Evolutionary conservation across 2,888 invertebrate species (phyloP), one percentile per base, ranked within the genome.

Genomic region (Polydrusus pterygomalis): DNA sequence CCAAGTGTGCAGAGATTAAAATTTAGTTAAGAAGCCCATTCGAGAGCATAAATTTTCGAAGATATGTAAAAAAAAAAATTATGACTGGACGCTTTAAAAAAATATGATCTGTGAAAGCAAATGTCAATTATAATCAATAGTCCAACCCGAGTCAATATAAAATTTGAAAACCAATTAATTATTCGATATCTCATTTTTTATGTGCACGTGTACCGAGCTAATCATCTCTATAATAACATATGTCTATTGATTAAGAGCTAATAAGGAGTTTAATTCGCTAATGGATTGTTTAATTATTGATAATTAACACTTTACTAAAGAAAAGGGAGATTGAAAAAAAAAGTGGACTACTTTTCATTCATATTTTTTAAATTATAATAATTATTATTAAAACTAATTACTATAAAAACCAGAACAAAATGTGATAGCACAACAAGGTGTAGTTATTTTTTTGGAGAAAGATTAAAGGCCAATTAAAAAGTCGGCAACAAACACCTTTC

Each of bases 231-330:
- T n/a, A n/a, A n/a, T n/a, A 49, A 11, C 49, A 49, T 10, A 49
- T 18, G 18, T 51, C 20, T 51, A 0, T 11, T 43, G 20, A 51
- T 11, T 20, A 13, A 18, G 20, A 1, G 51, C 18, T 18, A 51
- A 34, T 18, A 51, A 34, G 8, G 20, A 6, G 6, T 51, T 51
- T 20, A 18, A 51, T 51, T 51, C 51, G 2, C 51, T 51, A 51
- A 51, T 51, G 51, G 20, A 20, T 51, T 51, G 8, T 18, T 51
- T 18, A 20, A 51, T 51, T 51, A 20, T 18, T 51, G 18, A 51
- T 20, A 51, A 51, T 51, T 51, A 51, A 10, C 17, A 18, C 18
- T 51, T 51, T 5, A 11, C 15, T 51, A 20, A 51, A 51, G 10
- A 20, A 51, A 51, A 51, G 51, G 11, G 51, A 51, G 9, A 51